Conservation (phyloP, 2,888 invertebrate genomes). For the Druceiella hillmani region DNA sequence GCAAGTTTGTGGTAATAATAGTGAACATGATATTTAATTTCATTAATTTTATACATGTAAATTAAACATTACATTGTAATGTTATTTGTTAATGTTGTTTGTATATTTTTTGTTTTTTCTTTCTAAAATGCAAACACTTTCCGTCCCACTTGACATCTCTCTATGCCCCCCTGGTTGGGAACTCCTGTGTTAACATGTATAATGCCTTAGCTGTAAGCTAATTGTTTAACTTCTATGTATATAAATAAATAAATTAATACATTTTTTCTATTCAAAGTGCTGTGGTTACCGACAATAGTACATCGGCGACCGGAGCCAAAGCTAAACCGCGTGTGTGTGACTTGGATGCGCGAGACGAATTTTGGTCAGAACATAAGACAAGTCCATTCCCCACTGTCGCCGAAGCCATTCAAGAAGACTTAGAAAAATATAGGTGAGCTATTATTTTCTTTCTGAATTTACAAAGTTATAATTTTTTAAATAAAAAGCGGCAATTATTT, state of each 20-base stretch:
- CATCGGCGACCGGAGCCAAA: slow-evolving; percentile 57
- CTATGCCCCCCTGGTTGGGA: neutral
- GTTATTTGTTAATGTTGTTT: no score
- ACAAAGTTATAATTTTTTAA: neutral
- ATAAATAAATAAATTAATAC: neutral
- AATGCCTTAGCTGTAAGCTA: neutral
- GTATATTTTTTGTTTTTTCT: slow-evolving; percentile 13
- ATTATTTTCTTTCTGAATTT: neutral
- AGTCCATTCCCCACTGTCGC: slow-evolving; percentile 93
- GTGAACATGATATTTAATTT: no score
- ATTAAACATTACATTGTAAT: no score
- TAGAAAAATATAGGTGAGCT: slow-evolving; percentile 81
- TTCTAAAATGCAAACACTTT: slow-evolving; percentile 2
- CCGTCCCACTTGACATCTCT: neutral
- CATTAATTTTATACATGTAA: no score
- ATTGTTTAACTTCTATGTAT: neutral
- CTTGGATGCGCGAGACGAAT: slow-evolving; percentile 80
- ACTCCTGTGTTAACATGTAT: neutral
- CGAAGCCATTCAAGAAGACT: slow-evolving; percentile 96
- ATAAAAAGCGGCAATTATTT: no score
- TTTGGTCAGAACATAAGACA: slow-evolving; percentile 93
- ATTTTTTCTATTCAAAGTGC: slow-evolving; percentile 36
- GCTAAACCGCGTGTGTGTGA: slow-evolving; percentile 86
- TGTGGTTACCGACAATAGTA: slow-evolving; percentile 59
- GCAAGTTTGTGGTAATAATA: no score